These are phyloP conservation scores for Cynocephalus volans DNA, from an alignment of 2,113 vertebrate genomes.

Conservation along the genomic window DNA sequence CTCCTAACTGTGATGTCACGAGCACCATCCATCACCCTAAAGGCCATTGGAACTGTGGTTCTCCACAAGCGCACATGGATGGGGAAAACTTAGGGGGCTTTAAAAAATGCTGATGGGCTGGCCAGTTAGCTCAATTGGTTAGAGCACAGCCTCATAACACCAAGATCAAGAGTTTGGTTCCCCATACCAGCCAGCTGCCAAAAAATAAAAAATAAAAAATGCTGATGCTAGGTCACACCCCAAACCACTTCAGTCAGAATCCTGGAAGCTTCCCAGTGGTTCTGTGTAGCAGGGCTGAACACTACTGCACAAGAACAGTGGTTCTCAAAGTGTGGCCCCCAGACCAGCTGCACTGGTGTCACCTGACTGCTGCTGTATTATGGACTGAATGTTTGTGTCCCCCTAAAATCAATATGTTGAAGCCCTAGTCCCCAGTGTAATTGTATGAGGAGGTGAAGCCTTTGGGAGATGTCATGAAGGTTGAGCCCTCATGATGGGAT, in stretches of 20 bases:
- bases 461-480: not conserved
- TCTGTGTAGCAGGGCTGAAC: not conserved
- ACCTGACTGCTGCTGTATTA: not conserved
- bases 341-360: accelerated
- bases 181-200: no score
- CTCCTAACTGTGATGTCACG: not conserved
- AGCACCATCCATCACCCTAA: accelerated
- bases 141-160: no score
- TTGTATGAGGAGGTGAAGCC: not conserved
- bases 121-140: not conserved
- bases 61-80: accelerated
- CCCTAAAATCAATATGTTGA: no score
- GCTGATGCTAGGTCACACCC: not conserved
- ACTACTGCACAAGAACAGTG: not conserved
- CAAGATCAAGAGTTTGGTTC: no score
- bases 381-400: not conserved
- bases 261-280: no score
- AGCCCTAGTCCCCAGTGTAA: no score
- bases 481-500: not conserved
- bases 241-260: not conserved
- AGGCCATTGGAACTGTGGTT: accelerated
- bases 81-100: not conserved
- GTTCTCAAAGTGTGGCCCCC: not conserved
- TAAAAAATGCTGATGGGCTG: not conserved
- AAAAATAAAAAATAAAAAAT: not conserved